Conservation (phyloP, 1,140 invertebrate species). For the Trachelipus rathkii region DNA sequence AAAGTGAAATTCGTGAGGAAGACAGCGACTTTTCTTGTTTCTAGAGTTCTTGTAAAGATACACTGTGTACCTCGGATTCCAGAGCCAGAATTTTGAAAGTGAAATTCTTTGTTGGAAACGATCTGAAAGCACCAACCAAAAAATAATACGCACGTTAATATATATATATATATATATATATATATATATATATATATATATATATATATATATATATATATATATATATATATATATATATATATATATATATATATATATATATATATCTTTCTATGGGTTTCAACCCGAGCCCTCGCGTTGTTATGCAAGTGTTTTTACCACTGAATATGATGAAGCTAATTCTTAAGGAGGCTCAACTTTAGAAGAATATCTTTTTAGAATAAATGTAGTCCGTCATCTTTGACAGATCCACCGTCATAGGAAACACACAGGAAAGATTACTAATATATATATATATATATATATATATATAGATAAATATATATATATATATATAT, state of each 20-base stretch:
- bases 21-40: conserved; percentile 51
- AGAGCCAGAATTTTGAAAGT: conserved; percentile 52
- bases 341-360: no score
- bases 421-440: no score
- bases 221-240: conserved; percentile 14
- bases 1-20: conserved; percentile 55
- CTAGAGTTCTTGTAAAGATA: conserved; percentile 55
- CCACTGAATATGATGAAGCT: no score
- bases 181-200: conserved; percentile 7
- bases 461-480: no score
- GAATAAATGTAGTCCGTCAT: no score
- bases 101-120: conserved; percentile 29
- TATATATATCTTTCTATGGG: not conserved
- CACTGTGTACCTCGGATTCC: conserved; percentile 58
- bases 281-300: no score
- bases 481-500: no score
- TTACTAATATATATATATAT: no score
- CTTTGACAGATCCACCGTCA: no score
- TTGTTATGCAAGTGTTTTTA: no score
- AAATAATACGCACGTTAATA: not conserved
- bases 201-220: conserved; percentile 15
- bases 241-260: conserved; percentile 15
- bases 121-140: conserved; percentile 15
- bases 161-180: not conserved
- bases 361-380: no score